Evolutionary conservation across 2,797 vertebrate species (phyloP).

Genomic region (Eremophila alpestris): DNA sequence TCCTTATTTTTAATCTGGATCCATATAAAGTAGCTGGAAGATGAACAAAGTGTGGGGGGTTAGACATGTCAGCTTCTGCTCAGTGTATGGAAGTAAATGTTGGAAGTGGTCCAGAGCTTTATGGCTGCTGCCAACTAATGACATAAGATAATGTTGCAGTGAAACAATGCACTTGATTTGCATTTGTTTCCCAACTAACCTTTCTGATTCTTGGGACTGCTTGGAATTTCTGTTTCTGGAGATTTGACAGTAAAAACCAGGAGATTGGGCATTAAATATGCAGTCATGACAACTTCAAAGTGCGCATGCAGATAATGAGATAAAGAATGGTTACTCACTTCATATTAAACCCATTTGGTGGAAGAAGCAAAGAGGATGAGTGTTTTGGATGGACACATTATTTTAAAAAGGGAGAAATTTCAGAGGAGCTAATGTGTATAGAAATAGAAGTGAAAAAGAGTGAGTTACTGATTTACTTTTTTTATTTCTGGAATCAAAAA

Average conservation of each 20-base stretch:
- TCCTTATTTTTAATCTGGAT: slow-evolving; percentile 23
- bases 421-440: background rate
- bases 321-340: slow-evolving; percentile 1
- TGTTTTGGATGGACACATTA: background rate
- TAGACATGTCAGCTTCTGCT: slow-evolving; percentile 43
- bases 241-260: background rate
- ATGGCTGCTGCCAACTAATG: slow-evolving; percentile 62
- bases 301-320: background rate
- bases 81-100: slow-evolving; percentile 54
- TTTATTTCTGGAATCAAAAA: background rate
- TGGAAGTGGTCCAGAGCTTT: slow-evolving; percentile 60
- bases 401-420: background rate
- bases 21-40: background rate
- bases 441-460: background rate
- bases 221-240: slow-evolving; percentile 12
- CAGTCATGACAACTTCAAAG: slow-evolving; percentile 21
- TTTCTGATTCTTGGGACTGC: slow-evolving; percentile 25
- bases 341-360: background rate
- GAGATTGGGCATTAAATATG: background rate
- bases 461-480: background rate
- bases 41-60: slow-evolving; percentile 20
- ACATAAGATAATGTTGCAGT: slow-evolving; percentile 55
- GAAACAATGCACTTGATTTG: slow-evolving; percentile 62
- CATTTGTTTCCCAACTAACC: slow-evolving; percentile 52
- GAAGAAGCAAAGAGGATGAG: background rate